phyloP scores from a whole-genome alignment of 2,888 invertebrate genomes.

The Lasioglossum villosulum region DNA sequence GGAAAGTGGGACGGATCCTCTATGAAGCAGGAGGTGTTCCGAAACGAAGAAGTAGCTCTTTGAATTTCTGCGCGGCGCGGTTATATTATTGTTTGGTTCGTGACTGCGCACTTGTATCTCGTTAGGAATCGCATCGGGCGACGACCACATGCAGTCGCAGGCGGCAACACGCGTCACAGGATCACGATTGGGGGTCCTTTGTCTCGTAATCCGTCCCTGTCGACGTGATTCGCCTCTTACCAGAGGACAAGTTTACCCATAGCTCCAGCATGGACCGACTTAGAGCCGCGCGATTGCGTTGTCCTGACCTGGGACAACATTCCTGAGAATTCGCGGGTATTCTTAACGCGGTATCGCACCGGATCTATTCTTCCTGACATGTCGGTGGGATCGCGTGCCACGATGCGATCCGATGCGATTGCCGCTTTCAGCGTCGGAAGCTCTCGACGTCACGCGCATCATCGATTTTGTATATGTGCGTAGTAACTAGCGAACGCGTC shows the following conservation, averaged over 20 bases:
- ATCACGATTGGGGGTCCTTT: slow-evolving; percentile 23
- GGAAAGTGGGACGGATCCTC: background rate
- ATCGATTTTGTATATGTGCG: background rate
- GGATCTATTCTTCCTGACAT: slow-evolving; percentile 10
- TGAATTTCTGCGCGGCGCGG: background rate
- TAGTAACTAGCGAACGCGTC: background rate
- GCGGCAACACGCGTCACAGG: slow-evolving; percentile 1
- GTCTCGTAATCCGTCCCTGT: slow-evolving; percentile 45
- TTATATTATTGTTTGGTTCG: background rate
- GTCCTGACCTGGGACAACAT: slow-evolving; percentile 68
- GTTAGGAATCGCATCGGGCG: slow-evolving; percentile 1
- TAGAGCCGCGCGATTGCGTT: slow-evolving; percentile 24
- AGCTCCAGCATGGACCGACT: background rate
- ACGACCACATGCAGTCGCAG: background rate
- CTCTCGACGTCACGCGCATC: background rate
- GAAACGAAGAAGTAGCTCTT: slow-evolving; percentile 1
- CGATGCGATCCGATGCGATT: background rate
- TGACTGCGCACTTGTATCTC: background rate
- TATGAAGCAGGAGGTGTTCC: background rate
- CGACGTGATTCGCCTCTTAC: slow-evolving; percentile 45
- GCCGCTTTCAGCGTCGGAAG: background rate
- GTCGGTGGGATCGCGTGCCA: background rate
- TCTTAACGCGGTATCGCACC: slow-evolving; percentile 29
- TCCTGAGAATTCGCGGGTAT: slow-evolving; percentile 54
- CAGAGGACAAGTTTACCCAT: slow-evolving; percentile 53